Conservation (phyloP, 2,888 invertebrate genomes). For the Ariolimax columbianus region DNA sequence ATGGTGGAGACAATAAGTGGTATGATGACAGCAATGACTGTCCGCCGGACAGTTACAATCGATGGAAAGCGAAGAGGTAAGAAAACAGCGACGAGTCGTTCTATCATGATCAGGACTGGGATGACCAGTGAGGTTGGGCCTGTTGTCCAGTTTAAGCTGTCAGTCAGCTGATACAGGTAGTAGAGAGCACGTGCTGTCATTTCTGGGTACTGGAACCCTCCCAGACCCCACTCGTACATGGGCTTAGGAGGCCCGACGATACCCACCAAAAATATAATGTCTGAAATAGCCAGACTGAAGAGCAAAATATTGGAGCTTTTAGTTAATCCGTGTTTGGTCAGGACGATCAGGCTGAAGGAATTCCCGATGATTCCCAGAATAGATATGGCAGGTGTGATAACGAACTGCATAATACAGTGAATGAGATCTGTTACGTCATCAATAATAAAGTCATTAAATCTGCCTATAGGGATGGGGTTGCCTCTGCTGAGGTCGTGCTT, state of each 20-base stretch:
- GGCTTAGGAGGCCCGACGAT: not conserved
- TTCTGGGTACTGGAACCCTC: slow-evolving; percentile 19
- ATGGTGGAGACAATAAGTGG: not conserved
- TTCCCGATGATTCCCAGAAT: slow-evolving; percentile 32
- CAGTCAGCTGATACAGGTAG: slow-evolving; percentile 33
- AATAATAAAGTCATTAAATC: not conserved
- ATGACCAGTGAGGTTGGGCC: slow-evolving; percentile 11
- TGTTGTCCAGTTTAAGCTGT: slow-evolving; percentile 19
- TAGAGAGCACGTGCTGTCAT: not conserved
- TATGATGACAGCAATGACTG: not conserved
- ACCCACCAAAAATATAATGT: slow-evolving; percentile 31
- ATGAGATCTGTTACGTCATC: slow-evolving; percentile 4
- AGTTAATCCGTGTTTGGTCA: slow-evolving; percentile 18
- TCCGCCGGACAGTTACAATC: slow-evolving; percentile 29
- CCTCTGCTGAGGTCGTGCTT: too few species aligned
- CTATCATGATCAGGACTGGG: slow-evolving; percentile 25
- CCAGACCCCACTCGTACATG: slow-evolving; percentile 25
- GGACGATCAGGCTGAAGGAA: not conserved
- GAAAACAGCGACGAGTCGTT: slow-evolving; percentile 36
- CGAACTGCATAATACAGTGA: slow-evolving; percentile 16
- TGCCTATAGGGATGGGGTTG: too few species aligned
- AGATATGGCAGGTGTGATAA: slow-evolving; percentile 15
- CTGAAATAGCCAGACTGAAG: slow-evolving; percentile 24
- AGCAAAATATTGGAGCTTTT: slow-evolving; percentile 45
- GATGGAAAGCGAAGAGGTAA: slow-evolving; percentile 34